Conservation (phyloP, 2,797 vertebrate genomes). For the Pygocentrus nattereri region DNA sequence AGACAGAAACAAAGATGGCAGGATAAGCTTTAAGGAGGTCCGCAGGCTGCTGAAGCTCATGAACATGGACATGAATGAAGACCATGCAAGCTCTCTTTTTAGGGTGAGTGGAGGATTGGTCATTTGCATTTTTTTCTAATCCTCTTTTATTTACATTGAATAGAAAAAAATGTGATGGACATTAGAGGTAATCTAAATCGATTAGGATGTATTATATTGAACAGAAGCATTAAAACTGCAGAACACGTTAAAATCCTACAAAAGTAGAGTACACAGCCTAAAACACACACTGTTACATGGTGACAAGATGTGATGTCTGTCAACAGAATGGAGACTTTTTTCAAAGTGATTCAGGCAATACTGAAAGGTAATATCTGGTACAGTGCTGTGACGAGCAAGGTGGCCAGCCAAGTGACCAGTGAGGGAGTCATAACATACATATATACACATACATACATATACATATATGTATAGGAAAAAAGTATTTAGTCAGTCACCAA, state of each 20-base stretch:
- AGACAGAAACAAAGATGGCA: slow-evolving; percentile 94
- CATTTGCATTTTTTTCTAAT: not conserved
- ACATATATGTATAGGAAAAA: too few species aligned
- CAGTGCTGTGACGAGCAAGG: too few species aligned
- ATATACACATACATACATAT: too few species aligned
- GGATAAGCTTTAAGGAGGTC: slow-evolving; percentile 93
- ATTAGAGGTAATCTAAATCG: not conserved
- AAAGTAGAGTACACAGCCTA: not conserved
- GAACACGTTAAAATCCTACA: not conserved
- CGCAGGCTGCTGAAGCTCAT: slow-evolving; percentile 91
- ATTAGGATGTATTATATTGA: not conserved
- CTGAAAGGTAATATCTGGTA: too few species aligned
- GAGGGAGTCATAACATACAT: too few species aligned
- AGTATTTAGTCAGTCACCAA: too few species aligned
- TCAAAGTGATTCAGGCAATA: too few species aligned
- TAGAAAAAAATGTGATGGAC: not conserved
- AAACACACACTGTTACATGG: not conserved
- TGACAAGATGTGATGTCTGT: too few species aligned
- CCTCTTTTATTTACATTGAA: not conserved
- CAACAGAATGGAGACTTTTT: too few species aligned
- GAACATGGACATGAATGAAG: slow-evolving; percentile 94
- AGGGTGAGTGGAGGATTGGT: slow-evolving; percentile 73
- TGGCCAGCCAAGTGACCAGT: too few species aligned
- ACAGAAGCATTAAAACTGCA: not conserved
- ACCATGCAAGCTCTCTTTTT: slow-evolving; percentile 88